Base-by-base conservation (phyloP, 2,113 vertebrate species). In the Lepus europaeus region DNA sequence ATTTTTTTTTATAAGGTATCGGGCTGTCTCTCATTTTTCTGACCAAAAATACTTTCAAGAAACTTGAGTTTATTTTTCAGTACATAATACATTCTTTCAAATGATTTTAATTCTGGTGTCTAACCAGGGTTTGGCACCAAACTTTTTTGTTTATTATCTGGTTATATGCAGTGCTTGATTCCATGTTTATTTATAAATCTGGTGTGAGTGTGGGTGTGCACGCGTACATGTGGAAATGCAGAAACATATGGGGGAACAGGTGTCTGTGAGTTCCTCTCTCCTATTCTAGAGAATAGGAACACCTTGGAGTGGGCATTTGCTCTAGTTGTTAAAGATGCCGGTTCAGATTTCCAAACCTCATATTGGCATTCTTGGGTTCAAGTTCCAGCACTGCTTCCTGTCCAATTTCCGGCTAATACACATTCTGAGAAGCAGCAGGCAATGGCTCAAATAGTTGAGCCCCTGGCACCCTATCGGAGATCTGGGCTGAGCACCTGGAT, bases 11-110 rank as follows among this genome's bases (percentile, higher is more conserved):
- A 17, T 81, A 53, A 73, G 78, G 31, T 2, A 5, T 68, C 81
- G 27, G 1, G 6, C 7, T 53, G 72, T 56, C 25, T 73, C 9
- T 88, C 31, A 73, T 77, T 72, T 90, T 49, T 51, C 56, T 70
- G 36, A 72, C 56, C 29, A 78, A 82, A 82, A 53, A 33, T 90
- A 51, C 59, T 94, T 36, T 45, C 20, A 88, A 76, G 64, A 82
- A 70, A 73, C 25, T 73, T 51, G 23, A 64, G 9, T 70, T 33
- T 95, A 12, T 80, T 92, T 90, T 49, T 90, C 19, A 63, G 9
- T 16, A 5, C 90, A 22, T 77, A n/a, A 51, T 14, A 59, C 9
- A 45, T 64, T 56, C 19, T 87, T 89, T 91, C 49, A 82, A 79
- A 22, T 45, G 9, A 89, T 91, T 85, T 83, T 20, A 72, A 87